A percentile compares a stretch with the other conserved stretches of the same genome.
phyloP scores from a whole-genome alignment of 2,797 vertebrate species.

The Ambastaia sidthimunki region DNA sequence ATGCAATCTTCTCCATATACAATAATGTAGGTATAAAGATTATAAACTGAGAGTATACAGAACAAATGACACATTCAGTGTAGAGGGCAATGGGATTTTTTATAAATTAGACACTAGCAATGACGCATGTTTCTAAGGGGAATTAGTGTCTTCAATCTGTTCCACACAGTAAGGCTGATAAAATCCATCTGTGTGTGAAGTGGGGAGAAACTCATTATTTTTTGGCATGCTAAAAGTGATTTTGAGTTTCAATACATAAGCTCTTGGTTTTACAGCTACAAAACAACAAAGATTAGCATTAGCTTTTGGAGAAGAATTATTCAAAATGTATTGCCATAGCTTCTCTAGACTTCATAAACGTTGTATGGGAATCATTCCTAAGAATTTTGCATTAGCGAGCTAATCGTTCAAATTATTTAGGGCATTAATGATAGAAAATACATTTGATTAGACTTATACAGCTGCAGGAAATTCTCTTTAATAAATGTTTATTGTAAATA shows the following conservation, averaged over 20 bases:
- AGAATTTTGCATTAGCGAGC: background rate
- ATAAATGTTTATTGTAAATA: background rate
- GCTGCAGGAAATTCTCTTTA: background rate
- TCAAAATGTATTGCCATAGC: background rate
- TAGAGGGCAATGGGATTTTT: conserved; percentile 21
- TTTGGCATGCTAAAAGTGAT: too few species aligned
- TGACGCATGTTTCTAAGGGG: conserved; percentile 28
- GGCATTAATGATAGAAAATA: background rate
- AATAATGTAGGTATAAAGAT: background rate
- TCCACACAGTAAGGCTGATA: conserved; percentile 15
- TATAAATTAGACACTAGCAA: conserved; percentile 17
- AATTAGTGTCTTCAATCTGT: conserved; percentile 43
- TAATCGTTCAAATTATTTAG: background rate
- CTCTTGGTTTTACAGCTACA: background rate
- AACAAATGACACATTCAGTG: too few species aligned
- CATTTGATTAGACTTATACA: background rate
- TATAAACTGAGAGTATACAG: background rate
- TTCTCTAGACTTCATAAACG: background rate
- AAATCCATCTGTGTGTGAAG: conserved; percentile 45
- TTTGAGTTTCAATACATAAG: background rate
- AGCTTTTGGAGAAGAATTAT: background rate
- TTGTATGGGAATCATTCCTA: background rate
- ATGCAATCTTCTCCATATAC: background rate
- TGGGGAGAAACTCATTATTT: background rate
- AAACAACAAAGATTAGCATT: background rate